Evolutionary conservation across 2,113 vertebrate species (phyloP).

Genomic region (Otus sunia): DNA sequence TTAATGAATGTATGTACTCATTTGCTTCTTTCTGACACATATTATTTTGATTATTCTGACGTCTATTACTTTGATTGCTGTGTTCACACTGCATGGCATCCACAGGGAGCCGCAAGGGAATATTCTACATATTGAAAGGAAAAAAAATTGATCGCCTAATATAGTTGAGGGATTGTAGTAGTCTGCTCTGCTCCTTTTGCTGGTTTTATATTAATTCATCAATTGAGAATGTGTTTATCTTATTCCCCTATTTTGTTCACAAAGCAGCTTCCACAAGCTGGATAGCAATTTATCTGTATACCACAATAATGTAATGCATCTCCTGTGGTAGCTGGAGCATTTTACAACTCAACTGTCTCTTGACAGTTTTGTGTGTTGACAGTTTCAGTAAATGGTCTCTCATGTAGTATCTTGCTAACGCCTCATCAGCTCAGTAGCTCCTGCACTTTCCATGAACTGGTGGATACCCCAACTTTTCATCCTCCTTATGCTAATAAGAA

Average conservation of each 20-base stretch:
- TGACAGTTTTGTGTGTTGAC: constrained; percentile 8
- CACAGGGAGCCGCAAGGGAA: neutral
- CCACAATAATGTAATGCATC: constrained; percentile 1
- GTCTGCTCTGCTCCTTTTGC: constrained; percentile 6
- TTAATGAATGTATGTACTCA: constrained; percentile 50
- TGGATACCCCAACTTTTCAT: neutral
- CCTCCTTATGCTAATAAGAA: neutral
- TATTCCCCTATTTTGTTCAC: constrained; percentile 5
- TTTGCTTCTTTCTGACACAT: constrained; percentile 58
- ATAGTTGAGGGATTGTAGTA: constrained; percentile 32
- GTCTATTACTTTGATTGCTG: constrained; percentile 52
- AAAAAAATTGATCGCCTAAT: constrained; percentile 57
- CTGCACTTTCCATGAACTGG: neutral
- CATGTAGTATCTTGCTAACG: neutral
- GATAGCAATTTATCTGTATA: constrained; percentile 27
- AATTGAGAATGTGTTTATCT: constrained; percentile 30
- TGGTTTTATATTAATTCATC: constrained; percentile 55
- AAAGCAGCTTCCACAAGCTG: neutral
- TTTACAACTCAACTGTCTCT: constrained; percentile 42
- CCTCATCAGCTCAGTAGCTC: neutral
- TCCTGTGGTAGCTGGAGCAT: constrained; percentile 18
- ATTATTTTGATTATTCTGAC: constrained; percentile 65
- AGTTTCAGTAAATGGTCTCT: neutral
- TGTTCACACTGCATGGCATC: constrained; percentile 44
- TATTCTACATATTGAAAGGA: constrained; percentile 34